Base-by-base conservation (phyloP, 2,797 vertebrate genomes). In the Periophthalmus magnuspinnatus region DNA sequence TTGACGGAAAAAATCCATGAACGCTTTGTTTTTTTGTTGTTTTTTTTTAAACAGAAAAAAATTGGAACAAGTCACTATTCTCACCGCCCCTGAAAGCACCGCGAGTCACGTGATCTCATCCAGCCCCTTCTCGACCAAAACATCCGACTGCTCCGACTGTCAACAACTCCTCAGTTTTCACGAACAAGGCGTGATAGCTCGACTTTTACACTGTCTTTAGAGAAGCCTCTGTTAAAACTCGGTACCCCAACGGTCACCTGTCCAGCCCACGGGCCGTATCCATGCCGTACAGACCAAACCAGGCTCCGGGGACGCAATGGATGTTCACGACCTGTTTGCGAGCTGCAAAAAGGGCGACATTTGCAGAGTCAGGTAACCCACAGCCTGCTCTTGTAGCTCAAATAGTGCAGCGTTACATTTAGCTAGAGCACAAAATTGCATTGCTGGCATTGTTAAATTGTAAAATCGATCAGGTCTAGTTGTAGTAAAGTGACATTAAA, bases 311-410 rank as follows among this genome's bases (percentile, higher is more conserved):
- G 91, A 86, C 89, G 95, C 64, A 75, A 92, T 97, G 97, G 96
- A 98, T 81, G 95, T 94, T 77, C 93, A 88, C 91, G 96, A 98
- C 72, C 86, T 99, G 81, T 98, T 97, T 90, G 94, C 92, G 78
- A 97, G 97, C 89, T 99, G 96, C 94, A 96, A 92, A 88, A 97
- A 95, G 88, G 96, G 97, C 78, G 96, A 97, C 92, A 91, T 97
- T 88, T 93, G 90, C 88, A 95, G 95, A 88, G 97, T 98, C 89
- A 96, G 95, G 96, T 97, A 94, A 94, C 72, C 10, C 38, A 2
- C 17, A 8, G 17, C 11, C 47, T 3, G 57, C 36, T 50, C 3
- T 61, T 65, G 13, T 56, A 17, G 11, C 24, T 1, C 3, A 58
- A 41, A 47, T 50, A 71, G 13, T 41, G 34, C 21, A 41, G 24